A percentile compares a stretch with the other conserved stretches of the same genome.
phyloP scores from a whole-genome alignment of 1,140 invertebrate genomes.

The Macrobrachium rosenbergii region DNA sequence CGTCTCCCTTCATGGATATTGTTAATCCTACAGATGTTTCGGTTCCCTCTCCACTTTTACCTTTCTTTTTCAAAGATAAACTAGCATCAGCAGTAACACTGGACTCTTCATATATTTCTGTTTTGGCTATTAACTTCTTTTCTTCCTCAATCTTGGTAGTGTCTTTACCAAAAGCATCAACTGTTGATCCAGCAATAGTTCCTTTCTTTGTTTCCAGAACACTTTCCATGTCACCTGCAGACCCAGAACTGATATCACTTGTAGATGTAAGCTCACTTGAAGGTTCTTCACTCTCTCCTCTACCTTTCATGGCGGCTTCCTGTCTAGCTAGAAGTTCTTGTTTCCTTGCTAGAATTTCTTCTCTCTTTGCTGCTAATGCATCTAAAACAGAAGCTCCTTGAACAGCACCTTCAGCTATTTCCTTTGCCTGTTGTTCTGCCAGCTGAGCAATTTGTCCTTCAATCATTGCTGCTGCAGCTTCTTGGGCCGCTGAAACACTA shows the following conservation, averaged over 20 bases:
- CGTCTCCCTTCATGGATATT: background rate
- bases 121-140: background rate
- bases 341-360: conserved; percentile 62
- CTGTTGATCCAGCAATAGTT: too few species aligned
- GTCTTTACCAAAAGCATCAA: background rate
- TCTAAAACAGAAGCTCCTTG: conserved; percentile 27
- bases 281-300: conserved; percentile 51
- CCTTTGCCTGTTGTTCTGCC: background rate
- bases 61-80: conserved; percentile 27
- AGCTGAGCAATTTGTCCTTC: background rate
- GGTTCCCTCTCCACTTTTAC: background rate
- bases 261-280: conserved; percentile 46
- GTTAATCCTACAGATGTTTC: conserved; percentile 29
- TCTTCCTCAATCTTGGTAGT: background rate
- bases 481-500: background rate
- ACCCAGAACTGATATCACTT: conserved; percentile 54
- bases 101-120: conserved; percentile 7
- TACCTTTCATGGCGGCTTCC: conserved; percentile 44
- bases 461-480: background rate
- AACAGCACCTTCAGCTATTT: background rate
- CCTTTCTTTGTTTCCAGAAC: conserved; percentile 29
- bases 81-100: background rate
- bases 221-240: conserved; percentile 32
- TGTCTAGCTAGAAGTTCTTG: conserved; percentile 50
- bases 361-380: conserved; percentile 46